These are phyloP conservation scores for Emmelina monodactyla DNA, from an alignment of 2,888 invertebrate species.

Conservation along the genomic window DNA sequence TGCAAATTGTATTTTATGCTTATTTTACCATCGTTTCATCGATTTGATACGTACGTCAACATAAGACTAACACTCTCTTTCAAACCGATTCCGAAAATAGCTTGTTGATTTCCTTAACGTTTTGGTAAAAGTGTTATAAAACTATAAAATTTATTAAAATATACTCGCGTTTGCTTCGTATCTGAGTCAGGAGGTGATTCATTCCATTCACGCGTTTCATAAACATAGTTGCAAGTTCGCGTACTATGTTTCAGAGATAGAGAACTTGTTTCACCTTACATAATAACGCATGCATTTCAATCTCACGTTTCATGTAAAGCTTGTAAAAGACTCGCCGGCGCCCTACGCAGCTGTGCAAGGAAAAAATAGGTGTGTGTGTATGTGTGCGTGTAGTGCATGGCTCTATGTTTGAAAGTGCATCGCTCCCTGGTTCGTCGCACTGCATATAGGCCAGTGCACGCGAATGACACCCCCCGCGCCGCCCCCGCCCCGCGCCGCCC, in stretches of 20 bases:
- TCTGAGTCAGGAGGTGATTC: too few species aligned
- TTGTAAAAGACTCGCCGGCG: constrained; percentile 40
- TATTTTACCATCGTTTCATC: too few species aligned
- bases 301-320: constrained; percentile 45
- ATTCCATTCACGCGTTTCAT: background rate
- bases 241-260: background rate
- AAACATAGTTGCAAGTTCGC: background rate
- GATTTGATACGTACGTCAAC: too few species aligned
- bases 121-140: too few species aligned
- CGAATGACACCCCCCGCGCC: constrained; percentile 42
- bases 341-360: constrained; percentile 40
- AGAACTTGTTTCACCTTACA: constrained; percentile 15
- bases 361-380: constrained; percentile 46
- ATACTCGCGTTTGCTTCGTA: too few species aligned
- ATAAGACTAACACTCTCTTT: too few species aligned
- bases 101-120: too few species aligned
- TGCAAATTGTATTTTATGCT: too few species aligned
- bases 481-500: constrained; percentile 13
- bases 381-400: constrained; percentile 56
- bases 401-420: constrained; percentile 59
- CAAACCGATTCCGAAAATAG: too few species aligned
- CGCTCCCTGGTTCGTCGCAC: constrained; percentile 67
- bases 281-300: constrained; percentile 27
- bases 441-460: constrained; percentile 67
- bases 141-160: too few species aligned